Evolutionary conservation across 1,140 invertebrate species (phyloP).

Genomic region (Hetaerina americana): DNA sequence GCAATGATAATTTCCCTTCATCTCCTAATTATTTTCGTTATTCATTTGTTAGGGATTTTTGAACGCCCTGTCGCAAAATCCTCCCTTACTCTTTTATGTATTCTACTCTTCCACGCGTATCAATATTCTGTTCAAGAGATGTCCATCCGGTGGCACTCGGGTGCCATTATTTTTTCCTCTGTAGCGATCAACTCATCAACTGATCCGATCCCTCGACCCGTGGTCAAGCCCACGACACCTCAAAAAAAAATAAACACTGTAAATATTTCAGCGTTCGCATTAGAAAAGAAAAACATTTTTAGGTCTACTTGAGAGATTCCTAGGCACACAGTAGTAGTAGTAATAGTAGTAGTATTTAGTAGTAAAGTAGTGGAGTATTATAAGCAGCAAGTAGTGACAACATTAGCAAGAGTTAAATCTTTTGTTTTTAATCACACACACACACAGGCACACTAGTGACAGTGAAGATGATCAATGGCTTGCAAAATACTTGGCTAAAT

Average conservation of each 20-base stretch:
- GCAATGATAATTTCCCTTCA: background rate
- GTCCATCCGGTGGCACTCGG: background rate
- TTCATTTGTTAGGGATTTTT: background rate
- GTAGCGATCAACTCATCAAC: no score
- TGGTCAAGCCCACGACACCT: background rate
- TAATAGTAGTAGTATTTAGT: no score
- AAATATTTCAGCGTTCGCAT: no score
- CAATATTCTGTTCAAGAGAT: background rate
- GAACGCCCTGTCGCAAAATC: background rate
- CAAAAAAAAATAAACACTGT: background rate
- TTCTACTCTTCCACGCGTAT: background rate
- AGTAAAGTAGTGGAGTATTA: background rate
- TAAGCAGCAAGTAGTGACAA: background rate
- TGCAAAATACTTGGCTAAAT: slow-evolving; percentile 23
- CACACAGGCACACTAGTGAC: slow-evolving; percentile 6
- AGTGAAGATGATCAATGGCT: slow-evolving; percentile 2
- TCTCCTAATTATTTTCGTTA: background rate
- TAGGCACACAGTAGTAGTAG: background rate
- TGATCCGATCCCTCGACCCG: background rate
- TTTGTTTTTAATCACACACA: slow-evolving; percentile 4
- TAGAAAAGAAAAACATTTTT: no score
- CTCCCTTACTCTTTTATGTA: no score
- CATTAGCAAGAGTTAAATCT: background rate
- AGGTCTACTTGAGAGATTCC: background rate
- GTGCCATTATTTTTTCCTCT: no score